Base-by-base conservation (phyloP, 2,797 vertebrate genomes). In the Vespertilio murinus region DNA sequence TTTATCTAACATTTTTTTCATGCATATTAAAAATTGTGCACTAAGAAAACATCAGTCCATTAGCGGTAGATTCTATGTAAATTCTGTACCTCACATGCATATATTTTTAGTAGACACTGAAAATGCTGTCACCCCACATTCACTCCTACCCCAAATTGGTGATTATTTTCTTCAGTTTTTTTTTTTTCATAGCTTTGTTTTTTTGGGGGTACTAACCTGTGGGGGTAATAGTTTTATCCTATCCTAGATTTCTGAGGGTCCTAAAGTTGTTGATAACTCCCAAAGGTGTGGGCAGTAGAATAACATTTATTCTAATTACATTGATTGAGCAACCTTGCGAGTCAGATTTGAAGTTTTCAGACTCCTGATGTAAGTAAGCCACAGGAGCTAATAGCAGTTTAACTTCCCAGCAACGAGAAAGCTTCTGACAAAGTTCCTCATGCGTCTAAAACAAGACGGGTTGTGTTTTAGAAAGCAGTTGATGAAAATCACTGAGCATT, bases 401-500 rank as follows among this genome's bases (percentile, higher is more conserved):
- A 95, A 88, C 40, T 47, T 85, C 16, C 1, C 28, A 90, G 70
- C 47, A 49, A 64, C 17, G 30, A 8, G 79, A 88, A 91, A 47
- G 14, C 40, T 84, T 88, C 54, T 91, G 78, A 86, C 40, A 77
- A 95, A 96, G 75, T 93, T 90, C 88, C 59, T 90, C 38, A 77
- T 77, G 79, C 52, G 49, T 88, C 90, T 96, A 94, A 94, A 92
- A 97, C 56, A 77, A 95, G 90, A 92, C 88, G 35, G 49, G 88
- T 8, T 40, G 45, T 95, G 73, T 95, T 96, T 96, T 94, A 92
- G 90, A 83, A 94, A 96, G 75, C 38, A 45, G 80, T 54, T 94
- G 91, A 96, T 97, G 97, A 96, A 88, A 97, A 89, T 95, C 91
- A 92, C 35, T 47, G 42, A 97, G 73, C 0, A 0, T 81, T 74